Percentiles rank a stretch among this genome's conserved stretches.
phyloP scores from a whole-genome alignment of 1,140 invertebrate species.

The Schlechtendalia chinensis region DNA sequence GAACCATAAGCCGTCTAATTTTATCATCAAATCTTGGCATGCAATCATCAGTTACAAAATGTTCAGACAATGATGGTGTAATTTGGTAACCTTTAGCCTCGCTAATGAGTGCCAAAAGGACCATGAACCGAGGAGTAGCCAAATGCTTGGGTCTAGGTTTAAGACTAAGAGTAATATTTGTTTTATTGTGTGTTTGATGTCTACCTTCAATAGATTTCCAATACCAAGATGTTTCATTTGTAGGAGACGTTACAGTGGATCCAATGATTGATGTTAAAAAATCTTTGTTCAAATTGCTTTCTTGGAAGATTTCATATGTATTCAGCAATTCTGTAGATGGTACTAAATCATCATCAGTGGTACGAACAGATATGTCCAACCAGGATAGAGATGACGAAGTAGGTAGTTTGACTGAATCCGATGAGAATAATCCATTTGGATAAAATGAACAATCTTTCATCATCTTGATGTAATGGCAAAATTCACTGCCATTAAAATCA shows the following conservation, averaged over 20 bases:
- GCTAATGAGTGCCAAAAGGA: constrained; percentile 48
- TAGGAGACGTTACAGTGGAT: background rate
- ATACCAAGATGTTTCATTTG: constrained; percentile 26
- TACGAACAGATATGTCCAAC: constrained; percentile 40
- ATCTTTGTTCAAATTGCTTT: constrained; percentile 38
- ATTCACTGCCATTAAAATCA: constrained; percentile 40
- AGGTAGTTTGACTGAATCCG: constrained; percentile 39
- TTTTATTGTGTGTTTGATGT: constrained; percentile 22
- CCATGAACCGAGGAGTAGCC: constrained; percentile 49
- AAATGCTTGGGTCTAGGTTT: constrained; percentile 37
- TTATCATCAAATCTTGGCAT: constrained; percentile 47
- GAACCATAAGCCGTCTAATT: constrained; percentile 41
- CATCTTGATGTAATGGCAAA: constrained; percentile 39
- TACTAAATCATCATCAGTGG: constrained; percentile 24
- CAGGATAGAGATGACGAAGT: constrained; percentile 16
- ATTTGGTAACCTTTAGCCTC: constrained; percentile 47
- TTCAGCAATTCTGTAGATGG: constrained; percentile 27
- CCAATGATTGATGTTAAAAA: constrained; percentile 34
- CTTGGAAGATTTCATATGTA: constrained; percentile 41
- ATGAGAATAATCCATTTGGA: constrained; percentile 36
- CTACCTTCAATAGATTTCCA: constrained; percentile 41
- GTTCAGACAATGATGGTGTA: constrained; percentile 29
- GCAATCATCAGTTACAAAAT: constrained; percentile 14
- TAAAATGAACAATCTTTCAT: constrained; percentile 46
- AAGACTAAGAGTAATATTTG: constrained; percentile 37